These are phyloP conservation scores for Troides aeacus DNA, from an alignment of 2,888 invertebrate genomes.

Conservation along the genomic window DNA sequence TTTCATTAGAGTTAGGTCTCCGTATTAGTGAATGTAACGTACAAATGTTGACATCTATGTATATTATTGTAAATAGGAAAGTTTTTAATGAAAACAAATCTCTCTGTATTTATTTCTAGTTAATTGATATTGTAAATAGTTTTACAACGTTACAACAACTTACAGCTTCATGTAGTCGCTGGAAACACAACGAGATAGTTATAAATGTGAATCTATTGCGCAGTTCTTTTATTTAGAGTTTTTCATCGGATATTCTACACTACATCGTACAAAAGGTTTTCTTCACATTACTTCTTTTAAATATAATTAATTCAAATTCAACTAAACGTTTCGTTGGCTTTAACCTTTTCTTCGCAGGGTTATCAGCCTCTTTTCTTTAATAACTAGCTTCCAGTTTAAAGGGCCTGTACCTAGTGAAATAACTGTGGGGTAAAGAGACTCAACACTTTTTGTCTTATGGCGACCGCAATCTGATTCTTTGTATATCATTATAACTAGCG, in stretches of 20 bases:
- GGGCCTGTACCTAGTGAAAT: too few relatives aligned
- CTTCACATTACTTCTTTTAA: too few relatives aligned
- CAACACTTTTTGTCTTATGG: too few relatives aligned
- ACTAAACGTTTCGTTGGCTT: too few relatives aligned
- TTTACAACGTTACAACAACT: slow-evolving; percentile 49
- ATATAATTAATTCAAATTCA: too few relatives aligned
- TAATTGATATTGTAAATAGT: slow-evolving; percentile 66
- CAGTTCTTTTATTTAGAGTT: neutral
- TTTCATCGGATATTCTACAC: neutral
- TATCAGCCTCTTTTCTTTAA: too few relatives aligned
- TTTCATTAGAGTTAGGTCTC: slow-evolving; percentile 27
- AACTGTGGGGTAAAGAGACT: too few relatives aligned
- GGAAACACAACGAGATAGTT: slow-evolving; percentile 4
- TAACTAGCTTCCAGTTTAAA: too few relatives aligned
- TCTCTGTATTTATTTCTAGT: slow-evolving; percentile 64
- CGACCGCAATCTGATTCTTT: too few relatives aligned
- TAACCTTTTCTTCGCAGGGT: too few relatives aligned
- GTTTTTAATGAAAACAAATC: slow-evolving; percentile 49
- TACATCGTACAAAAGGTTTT: too few relatives aligned
- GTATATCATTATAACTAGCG: too few relatives aligned
- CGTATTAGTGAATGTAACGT: slow-evolving; percentile 59
- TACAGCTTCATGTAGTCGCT: slow-evolving; percentile 38
- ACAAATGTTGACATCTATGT: slow-evolving; percentile 72
- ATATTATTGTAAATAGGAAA: slow-evolving; percentile 68
- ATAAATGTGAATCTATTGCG: slow-evolving; percentile 25